A percentile compares a stretch with the other conserved stretches of the same genome.
Conservation (phyloP, 1,140 invertebrate genomes). For the Drosophila arawakana region DNA sequence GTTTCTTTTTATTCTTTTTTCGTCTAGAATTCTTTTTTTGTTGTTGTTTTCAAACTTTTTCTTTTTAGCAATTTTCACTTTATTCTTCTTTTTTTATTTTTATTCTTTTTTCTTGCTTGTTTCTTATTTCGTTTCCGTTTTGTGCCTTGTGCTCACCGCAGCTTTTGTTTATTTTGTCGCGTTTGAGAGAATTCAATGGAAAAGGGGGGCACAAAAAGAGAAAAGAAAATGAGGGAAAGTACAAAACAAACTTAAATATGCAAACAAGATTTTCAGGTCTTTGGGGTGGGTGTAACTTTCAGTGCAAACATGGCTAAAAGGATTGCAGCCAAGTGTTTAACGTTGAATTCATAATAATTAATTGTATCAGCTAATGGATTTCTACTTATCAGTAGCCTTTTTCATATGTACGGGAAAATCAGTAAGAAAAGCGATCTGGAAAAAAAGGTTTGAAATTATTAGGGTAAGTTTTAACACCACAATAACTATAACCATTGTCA, state of each 20-base stretch:
- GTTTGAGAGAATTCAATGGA: slow-evolving; percentile 3
- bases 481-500: slow-evolving; percentile 22
- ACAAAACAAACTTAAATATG: slow-evolving; percentile 44
- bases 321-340: slow-evolving; percentile 40
- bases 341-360: slow-evolving; percentile 33
- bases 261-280: slow-evolving; percentile 34
- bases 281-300: neutral
- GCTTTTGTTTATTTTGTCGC: slow-evolving; percentile 24
- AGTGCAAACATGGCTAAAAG: slow-evolving; percentile 43
- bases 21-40: slow-evolving; percentile 4
- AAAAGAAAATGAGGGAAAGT: neutral
- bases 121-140: slow-evolving; percentile 13
- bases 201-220: neutral
- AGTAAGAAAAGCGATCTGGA: neutral
- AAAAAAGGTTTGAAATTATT: neutral
- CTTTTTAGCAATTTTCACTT: slow-evolving; percentile 20
- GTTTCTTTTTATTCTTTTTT: slow-evolving; percentile 9
- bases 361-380: slow-evolving; percentile 20
- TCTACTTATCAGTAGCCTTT: neutral
- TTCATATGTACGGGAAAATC: neutral
- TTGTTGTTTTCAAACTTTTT: slow-evolving; percentile 16
- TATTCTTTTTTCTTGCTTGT: neutral
- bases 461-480: neutral
- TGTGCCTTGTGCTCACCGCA: slow-evolving; percentile 23
- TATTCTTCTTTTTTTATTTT: neutral